phyloP scores from a whole-genome alignment of 2,797 vertebrate species.

The Ctenopoma multispine region DNA sequence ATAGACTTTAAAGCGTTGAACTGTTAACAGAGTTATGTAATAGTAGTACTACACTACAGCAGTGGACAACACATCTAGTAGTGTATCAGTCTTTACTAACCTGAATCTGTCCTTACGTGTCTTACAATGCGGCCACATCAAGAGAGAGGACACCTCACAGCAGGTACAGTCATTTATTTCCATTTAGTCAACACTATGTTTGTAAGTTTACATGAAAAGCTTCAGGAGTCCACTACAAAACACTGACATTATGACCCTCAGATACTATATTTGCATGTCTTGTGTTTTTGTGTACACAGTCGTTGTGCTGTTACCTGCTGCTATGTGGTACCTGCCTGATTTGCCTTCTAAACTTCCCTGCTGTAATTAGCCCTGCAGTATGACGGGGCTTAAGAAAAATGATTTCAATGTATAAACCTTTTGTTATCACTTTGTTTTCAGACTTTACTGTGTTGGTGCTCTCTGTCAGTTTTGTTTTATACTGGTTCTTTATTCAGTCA shows the following conservation, averaged over 20 bases:
- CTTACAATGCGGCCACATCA: conserved; percentile 57
- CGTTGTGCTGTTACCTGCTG: conserved; percentile 2
- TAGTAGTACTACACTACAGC: not conserved
- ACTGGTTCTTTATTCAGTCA: not conserved
- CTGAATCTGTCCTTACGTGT: conserved; percentile 50
- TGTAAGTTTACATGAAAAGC: not conserved
- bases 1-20: conserved; percentile 12
- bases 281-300: not conserved
- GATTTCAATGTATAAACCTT: not conserved
- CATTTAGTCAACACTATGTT: conserved; percentile 1
- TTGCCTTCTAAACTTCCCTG: not conserved
- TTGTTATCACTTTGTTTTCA: not conserved
- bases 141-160: conserved; percentile 77
- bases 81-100: conserved; percentile 42
- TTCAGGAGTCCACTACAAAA: not conserved
- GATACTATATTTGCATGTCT: conserved; percentile 18
- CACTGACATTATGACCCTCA: not conserved
- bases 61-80: not conserved
- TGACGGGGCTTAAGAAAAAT: not conserved
- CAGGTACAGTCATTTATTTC: conserved; percentile 75
- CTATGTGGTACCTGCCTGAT: conserved; percentile 5
- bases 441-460: not conserved
- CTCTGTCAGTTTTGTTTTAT: not conserved
- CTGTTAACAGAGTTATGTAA: not conserved
- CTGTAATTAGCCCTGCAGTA: not conserved